Evolutionary conservation across 35 echinoderm and acorn worm genomes (phyloP).

Genomic region (Apostichopus californicus): DNA sequence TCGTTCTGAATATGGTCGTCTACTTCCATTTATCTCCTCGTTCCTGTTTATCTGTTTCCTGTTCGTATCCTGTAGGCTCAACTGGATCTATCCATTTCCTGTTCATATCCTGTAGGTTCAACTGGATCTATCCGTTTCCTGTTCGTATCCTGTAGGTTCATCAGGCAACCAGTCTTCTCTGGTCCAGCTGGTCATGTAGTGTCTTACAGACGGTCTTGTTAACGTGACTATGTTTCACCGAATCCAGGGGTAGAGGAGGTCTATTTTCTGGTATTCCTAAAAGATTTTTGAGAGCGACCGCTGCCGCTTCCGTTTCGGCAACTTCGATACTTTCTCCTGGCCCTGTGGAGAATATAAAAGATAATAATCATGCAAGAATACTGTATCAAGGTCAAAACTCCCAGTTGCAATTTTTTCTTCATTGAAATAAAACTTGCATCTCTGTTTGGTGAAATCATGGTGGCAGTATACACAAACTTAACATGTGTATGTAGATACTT

Average conservation of each 20-base stretch:
- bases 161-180: constrained; percentile 26
- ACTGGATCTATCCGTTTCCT: not conserved
- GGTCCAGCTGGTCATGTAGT: constrained; percentile 7
- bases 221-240: constrained; percentile 34
- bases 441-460: too few species aligned
- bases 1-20: too few species aligned
- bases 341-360: constrained; percentile 42
- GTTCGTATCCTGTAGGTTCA: not conserved
- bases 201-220: constrained; percentile 37
- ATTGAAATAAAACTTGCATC: too few species aligned
- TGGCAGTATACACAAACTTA: too few species aligned
- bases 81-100: not conserved
- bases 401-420: too few species aligned
- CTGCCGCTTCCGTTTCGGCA: constrained; percentile 88
- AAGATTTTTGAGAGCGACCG: constrained; percentile 79
- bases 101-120: not conserved
- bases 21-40: too few species aligned
- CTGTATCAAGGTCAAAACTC: too few species aligned
- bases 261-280: constrained; percentile 78
- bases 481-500: too few species aligned
- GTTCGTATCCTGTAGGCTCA: not conserved
- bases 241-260: constrained; percentile 84
- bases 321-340: constrained; percentile 73
- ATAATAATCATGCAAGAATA: not conserved
- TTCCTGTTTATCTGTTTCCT: not conserved